These are phyloP conservation scores for Drosophila borealis DNA, from an alignment of 2,888 invertebrate species.

Conservation along the genomic window DNA sequence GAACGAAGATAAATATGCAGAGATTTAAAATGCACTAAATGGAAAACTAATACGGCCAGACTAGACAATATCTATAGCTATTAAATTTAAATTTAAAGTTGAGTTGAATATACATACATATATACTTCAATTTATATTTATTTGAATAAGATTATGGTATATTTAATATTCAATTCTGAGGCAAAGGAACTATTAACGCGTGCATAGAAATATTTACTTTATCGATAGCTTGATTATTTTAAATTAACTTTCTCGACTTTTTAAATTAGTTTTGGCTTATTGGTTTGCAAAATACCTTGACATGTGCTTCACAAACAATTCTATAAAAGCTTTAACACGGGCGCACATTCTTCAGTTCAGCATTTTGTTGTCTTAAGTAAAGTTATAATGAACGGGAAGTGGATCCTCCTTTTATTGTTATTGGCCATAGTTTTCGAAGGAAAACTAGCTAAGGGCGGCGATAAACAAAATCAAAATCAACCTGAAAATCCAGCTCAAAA, in stretches of 20 bases:
- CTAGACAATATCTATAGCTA: background rate
- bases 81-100: too few relatives aligned
- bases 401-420: background rate
- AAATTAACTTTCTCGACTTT: background rate
- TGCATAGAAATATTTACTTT: background rate
- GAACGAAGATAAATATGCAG: constrained; percentile 53
- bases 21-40: constrained; percentile 37
- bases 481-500: too few relatives aligned
- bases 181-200: too few relatives aligned
- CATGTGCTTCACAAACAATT: background rate
- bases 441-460: too few relatives aligned
- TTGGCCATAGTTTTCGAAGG: background rate
- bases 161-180: too few relatives aligned
- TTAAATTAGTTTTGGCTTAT: background rate
- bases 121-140: background rate
- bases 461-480: too few relatives aligned
- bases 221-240: background rate
- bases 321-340: constrained; percentile 4
- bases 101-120: background rate
- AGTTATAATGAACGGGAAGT: background rate
- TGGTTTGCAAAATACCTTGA: background rate
- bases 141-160: background rate
- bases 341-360: background rate
- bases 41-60: constrained; percentile 1
- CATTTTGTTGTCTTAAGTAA: background rate